Evolutionary conservation across 2,888 invertebrate species (phyloP).

Genomic region (Mythimna albipuncta): DNA sequence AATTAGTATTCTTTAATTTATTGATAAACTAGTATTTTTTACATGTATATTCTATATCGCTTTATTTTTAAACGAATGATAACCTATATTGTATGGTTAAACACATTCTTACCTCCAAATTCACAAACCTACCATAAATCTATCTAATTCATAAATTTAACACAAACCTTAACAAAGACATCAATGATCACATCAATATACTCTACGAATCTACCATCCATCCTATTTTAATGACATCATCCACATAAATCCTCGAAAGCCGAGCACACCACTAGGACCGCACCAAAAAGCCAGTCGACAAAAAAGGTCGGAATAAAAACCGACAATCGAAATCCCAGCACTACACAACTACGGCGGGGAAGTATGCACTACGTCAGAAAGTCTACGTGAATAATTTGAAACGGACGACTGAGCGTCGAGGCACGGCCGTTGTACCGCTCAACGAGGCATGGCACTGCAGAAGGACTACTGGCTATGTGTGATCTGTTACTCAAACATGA

Average conservation of each 20-base stretch:
- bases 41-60: too few species aligned
- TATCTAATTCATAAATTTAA: too few species aligned
- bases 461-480: slow-evolving; percentile 32
- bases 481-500: background rate
- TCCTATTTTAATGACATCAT: background rate
- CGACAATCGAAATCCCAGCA: slow-evolving; percentile 57
- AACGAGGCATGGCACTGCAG: slow-evolving; percentile 27
- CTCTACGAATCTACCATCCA: background rate
- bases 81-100: too few species aligned
- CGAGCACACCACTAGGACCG: slow-evolving; percentile 29
- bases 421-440: slow-evolving; percentile 31
- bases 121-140: too few species aligned
- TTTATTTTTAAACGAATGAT: too few species aligned
- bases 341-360: slow-evolving; percentile 60
- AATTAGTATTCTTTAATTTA: too few species aligned
- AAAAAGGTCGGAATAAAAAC: slow-evolving; percentile 37
- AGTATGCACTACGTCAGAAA: slow-evolving; percentile 76
- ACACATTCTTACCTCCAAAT: too few species aligned
- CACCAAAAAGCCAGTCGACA: slow-evolving; percentile 5
- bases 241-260: background rate
- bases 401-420: slow-evolving; percentile 63
- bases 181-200: too few species aligned
- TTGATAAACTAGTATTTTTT: too few species aligned
- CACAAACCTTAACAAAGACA: too few species aligned
- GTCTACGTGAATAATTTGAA: slow-evolving; percentile 80